phyloP scores from a whole-genome alignment of 2,888 invertebrate species.

The Papilio gigon region DNA sequence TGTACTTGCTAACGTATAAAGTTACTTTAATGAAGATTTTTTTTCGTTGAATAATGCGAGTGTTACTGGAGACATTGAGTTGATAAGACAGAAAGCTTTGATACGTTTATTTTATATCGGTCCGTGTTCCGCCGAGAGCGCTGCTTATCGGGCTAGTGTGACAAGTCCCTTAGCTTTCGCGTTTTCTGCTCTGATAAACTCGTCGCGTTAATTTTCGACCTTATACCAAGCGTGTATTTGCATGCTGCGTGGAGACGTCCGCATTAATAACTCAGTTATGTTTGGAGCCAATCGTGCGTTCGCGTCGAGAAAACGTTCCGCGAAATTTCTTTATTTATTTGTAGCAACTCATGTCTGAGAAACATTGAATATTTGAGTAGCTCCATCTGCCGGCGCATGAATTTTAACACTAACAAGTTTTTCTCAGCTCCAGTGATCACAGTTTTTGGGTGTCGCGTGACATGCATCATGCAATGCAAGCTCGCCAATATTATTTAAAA shows the following conservation, averaged over 20 bases:
- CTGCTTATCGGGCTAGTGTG: conserved; percentile 50
- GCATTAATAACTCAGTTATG: conserved; percentile 52
- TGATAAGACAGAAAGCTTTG: neutral
- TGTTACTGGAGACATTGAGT: neutral
- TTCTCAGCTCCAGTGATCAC: conserved; percentile 8
- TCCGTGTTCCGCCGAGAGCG: neutral
- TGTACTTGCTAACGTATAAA: neutral
- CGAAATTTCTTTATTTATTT: conserved; percentile 64
- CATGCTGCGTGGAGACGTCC: conserved; percentile 54
- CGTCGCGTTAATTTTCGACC: conserved; percentile 48
- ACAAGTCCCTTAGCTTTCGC: conserved; percentile 46
- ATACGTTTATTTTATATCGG: neutral
- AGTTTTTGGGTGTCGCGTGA: conserved; percentile 30
- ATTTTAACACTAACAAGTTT: conserved; percentile 37
- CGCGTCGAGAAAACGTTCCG: conserved; percentile 67
- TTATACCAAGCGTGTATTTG: conserved; percentile 54
- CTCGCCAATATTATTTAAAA: neutral
- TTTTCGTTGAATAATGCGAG: neutral
- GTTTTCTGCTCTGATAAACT: conserved; percentile 43
- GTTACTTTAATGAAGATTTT: neutral
- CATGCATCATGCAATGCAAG: conserved; percentile 23
- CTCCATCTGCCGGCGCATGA: conserved; percentile 43
- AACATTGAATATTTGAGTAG: conserved; percentile 66
- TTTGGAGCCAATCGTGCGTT: conserved; percentile 60
- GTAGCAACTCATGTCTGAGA: conserved; percentile 61